Evolutionary conservation across 2,888 invertebrate species (phyloP).

Genomic region (Deilephila porcellus): DNA sequence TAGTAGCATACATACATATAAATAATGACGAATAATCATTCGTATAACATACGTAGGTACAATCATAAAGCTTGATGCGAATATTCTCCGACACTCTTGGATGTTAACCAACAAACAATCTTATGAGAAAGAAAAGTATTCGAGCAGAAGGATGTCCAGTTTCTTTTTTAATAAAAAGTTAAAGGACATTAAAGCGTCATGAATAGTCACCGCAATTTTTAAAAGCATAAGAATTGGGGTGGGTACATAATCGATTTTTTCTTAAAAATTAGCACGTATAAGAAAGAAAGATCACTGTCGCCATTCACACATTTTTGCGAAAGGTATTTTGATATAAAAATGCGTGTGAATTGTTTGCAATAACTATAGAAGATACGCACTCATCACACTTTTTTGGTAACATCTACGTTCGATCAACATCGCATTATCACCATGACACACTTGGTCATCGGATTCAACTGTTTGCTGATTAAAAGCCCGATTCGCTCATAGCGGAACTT

Average conservation of each 20-base stretch:
- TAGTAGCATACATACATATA: constrained; percentile 68
- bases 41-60: constrained; percentile 69
- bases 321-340: neutral
- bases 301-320: constrained; percentile 9
- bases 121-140: neutral
- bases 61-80: constrained; percentile 71
- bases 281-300: neutral
- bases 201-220: constrained; percentile 16
- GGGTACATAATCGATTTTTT: neutral
- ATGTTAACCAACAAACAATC: constrained; percentile 57
- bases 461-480: constrained; percentile 45
- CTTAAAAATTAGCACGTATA: neutral
- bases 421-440: constrained; percentile 11
- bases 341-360: neutral
- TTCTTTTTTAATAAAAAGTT: constrained; percentile 23
- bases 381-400: constrained; percentile 19
- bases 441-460: constrained; percentile 29
- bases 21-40: constrained; percentile 70
- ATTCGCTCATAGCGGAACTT: constrained; percentile 26
- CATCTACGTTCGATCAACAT: constrained; percentile 5
- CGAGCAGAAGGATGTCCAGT: constrained; percentile 25
- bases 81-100: constrained; percentile 56
- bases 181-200: constrained; percentile 9
- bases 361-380: neutral
- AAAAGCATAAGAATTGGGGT: constrained; percentile 22